Percentiles rank a stretch among this genome's conserved stretches.
phyloP scores from a whole-genome alignment of 1,140 invertebrate genomes.

The Lineus longissimus region DNA sequence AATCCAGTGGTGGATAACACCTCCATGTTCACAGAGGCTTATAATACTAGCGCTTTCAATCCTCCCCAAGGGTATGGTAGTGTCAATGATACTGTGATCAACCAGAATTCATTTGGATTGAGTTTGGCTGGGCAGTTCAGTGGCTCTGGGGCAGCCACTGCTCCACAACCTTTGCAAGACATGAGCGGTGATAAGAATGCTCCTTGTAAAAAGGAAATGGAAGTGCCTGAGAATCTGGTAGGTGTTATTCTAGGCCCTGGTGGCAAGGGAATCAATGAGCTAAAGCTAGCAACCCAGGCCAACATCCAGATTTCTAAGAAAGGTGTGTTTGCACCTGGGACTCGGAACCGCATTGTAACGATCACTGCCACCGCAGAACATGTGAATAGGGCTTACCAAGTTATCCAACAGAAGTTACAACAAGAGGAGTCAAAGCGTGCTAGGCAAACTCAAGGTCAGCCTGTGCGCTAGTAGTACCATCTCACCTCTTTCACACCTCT shows the following conservation, averaged over 20 bases:
- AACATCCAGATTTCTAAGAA: slow-evolving; percentile 99
- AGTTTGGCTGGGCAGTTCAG: slow-evolving; percentile 49
- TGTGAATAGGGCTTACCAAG: slow-evolving; percentile 84
- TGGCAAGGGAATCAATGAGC: slow-evolving; percentile 91
- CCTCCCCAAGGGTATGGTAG: slow-evolving; percentile 18
- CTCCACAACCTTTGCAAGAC: slow-evolving; percentile 30
- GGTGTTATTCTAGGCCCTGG: slow-evolving; percentile 94
- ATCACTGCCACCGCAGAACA: slow-evolving; percentile 83
- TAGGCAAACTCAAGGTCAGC: slow-evolving; percentile 30
- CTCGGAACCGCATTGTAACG: slow-evolving; percentile 93
- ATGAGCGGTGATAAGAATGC: slow-evolving; percentile 49
- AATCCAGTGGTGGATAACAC: slow-evolving; percentile 47
- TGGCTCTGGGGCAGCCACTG: slow-evolving; percentile 54
- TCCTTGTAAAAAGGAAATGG: slow-evolving; percentile 77
- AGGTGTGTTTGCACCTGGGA: slow-evolving; percentile 92
- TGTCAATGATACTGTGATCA: slow-evolving; percentile 52
- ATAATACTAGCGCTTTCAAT: slow-evolving; percentile 31
- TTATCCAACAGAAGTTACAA: slow-evolving; percentile 91
- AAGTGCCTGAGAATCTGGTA: slow-evolving; percentile 89
- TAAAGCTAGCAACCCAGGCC: slow-evolving; percentile 92
- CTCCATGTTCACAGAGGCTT: slow-evolving; percentile 31
- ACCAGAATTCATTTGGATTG: slow-evolving; percentile 75
- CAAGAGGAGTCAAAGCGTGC: slow-evolving; percentile 92
- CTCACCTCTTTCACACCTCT: background rate
- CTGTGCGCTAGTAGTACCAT: slow-evolving; percentile 33